These are phyloP conservation scores for Lepidochitona cinerea DNA, from an alignment of 2,888 invertebrate genomes.

Conservation along the genomic window DNA sequence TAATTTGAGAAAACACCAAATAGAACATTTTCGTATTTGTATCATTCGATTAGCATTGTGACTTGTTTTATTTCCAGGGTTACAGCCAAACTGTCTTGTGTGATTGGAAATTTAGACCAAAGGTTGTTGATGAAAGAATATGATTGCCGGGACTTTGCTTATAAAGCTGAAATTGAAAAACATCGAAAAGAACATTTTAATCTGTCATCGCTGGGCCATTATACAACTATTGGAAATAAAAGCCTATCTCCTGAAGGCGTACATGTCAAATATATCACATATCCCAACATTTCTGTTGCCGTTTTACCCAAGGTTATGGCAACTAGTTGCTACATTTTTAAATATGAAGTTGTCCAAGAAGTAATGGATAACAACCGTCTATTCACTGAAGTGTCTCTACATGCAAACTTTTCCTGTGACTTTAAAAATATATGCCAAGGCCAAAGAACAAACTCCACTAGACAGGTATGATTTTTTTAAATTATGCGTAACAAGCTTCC, in stretches of 20 bases:
- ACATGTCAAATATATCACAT: neutral
- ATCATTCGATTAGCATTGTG: too few species aligned
- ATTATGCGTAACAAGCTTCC: too few species aligned
- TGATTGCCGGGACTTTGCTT: neutral
- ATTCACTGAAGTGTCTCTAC: neutral
- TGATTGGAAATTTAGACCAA: neutral
- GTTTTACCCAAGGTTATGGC: neutral
- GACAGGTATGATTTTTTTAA: too few species aligned
- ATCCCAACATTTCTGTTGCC: neutral
- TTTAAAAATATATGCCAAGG: neutral
- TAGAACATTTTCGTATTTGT: too few species aligned
- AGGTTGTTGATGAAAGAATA: neutral
- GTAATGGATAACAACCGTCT: neutral
- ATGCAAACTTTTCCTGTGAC: constrained; percentile 10
- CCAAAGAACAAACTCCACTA: too few species aligned
- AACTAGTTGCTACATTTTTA: neutral
- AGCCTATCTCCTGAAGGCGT: neutral
- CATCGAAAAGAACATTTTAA: neutral
- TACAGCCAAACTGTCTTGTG: neutral
- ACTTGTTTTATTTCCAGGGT: neutral
- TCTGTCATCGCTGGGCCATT: neutral
- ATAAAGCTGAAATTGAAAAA: neutral
- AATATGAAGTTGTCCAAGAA: neutral
- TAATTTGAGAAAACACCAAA: too few species aligned
- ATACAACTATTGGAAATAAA: neutral